A percentile compares a stretch with the other conserved stretches of the same genome.
Conservation (phyloP, 2,797 vertebrate species). For the Macrochelys suwanniensis region DNA sequence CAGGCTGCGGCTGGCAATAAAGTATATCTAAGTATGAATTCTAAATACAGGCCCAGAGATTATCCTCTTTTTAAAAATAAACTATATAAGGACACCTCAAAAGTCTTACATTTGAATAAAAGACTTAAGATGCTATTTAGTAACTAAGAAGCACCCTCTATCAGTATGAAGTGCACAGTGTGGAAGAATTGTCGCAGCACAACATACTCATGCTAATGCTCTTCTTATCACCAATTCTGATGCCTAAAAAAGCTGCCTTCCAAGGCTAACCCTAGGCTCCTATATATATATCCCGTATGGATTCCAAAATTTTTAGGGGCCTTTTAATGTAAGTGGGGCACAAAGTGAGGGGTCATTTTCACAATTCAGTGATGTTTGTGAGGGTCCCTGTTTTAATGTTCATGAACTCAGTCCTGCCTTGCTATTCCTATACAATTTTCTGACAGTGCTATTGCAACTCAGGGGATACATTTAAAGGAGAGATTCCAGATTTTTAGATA, state of each 20-base stretch:
- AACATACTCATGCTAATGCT: slow-evolving; percentile 62
- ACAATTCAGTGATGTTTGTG: neutral
- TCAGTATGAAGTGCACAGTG: slow-evolving; percentile 67
- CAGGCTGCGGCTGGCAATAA: slow-evolving; percentile 30
- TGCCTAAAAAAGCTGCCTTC: slow-evolving; percentile 57
- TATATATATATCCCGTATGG: neutral
- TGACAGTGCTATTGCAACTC: slow-evolving; percentile 30
- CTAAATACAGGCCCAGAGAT: slow-evolving; percentile 53
- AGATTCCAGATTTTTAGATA: slow-evolving; percentile 13
- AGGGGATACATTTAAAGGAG: slow-evolving; percentile 35
- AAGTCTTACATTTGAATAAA: slow-evolving; percentile 60
- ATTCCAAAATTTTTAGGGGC: slow-evolving; percentile 16
- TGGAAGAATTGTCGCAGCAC: slow-evolving; percentile 61
- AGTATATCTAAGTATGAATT: slow-evolving; percentile 37
- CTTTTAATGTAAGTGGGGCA: neutral
- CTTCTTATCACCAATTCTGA: slow-evolving; percentile 61
- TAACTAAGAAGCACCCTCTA: slow-evolving; percentile 65
- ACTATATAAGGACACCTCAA: slow-evolving; percentile 42
- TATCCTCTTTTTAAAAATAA: slow-evolving; percentile 66
- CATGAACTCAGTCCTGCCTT: slow-evolving; percentile 13
- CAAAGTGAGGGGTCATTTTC: slow-evolving; percentile 22
- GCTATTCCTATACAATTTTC: neutral
- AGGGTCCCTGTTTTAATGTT: slow-evolving; percentile 1
- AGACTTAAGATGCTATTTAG: slow-evolving; percentile 71
- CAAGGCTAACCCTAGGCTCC: slow-evolving; percentile 49